These are phyloP conservation scores for Cuniculus paca DNA, from an alignment of 2,797 vertebrate species.

Conservation along the genomic window DNA sequence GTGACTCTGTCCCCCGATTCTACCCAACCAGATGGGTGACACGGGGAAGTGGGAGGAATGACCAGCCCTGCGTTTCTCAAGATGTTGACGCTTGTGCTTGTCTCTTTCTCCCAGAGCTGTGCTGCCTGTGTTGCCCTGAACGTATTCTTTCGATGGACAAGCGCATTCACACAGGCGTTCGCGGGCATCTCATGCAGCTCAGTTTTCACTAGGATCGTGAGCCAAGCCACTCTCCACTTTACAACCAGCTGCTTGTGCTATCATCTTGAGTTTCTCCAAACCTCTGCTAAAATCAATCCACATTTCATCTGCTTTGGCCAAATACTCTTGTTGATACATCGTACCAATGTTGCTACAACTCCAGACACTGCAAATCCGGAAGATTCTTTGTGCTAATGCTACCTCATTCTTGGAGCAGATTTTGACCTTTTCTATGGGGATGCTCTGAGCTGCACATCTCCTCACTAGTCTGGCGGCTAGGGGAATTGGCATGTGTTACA, in stretches of 20 bases:
- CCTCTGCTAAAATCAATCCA: neutral
- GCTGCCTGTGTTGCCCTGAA: neutral
- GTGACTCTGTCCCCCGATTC: no score
- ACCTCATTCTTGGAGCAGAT: neutral
- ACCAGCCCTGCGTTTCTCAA: no score
- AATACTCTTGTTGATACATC: neutral
- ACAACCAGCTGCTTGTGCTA: neutral
- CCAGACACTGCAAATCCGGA: neutral
- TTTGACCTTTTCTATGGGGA: neutral
- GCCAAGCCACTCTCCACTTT: neutral
- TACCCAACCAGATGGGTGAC: no score
- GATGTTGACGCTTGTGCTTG: no score
- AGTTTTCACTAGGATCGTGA: conserved; percentile 2
- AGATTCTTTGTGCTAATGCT: neutral
- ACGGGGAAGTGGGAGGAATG: no score
- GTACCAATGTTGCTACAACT: neutral
- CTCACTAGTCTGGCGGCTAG: neutral
- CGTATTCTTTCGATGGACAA: neutral
- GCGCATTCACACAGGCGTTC: neutral
- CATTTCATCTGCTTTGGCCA: neutral
- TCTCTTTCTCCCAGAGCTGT: neutral
- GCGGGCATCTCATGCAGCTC: neutral
- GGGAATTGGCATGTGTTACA: neutral
- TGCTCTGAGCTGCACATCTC: neutral
- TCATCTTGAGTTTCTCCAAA: neutral